A percentile compares a stretch with the other conserved stretches of the same genome.
Conservation (phyloP, 2,888 invertebrate species). For the Oxycera nigricornis region DNA sequence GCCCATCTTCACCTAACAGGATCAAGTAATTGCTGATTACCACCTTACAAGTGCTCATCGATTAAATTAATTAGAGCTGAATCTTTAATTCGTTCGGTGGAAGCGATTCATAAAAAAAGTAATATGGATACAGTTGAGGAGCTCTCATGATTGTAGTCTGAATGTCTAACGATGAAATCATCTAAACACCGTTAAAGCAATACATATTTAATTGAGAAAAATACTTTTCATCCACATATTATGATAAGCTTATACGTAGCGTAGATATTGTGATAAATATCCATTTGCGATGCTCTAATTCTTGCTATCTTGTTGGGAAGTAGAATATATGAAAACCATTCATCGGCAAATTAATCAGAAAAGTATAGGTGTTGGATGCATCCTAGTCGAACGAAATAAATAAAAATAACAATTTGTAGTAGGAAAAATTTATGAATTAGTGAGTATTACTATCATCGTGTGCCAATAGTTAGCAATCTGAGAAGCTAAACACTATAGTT, state of each 20-base stretch:
- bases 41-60: not conserved
- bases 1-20: constrained; percentile 1
- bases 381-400: too few relatives aligned
- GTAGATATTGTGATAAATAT: not conserved
- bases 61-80: not conserved
- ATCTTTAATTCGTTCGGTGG: not conserved
- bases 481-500: too few relatives aligned
- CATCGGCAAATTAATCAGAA: too few relatives aligned
- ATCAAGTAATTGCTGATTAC: constrained; percentile 8
- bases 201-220: not conserved
- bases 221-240: not conserved
- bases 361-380: too few relatives aligned
- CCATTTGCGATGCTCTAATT: not conserved
- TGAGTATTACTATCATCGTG: too few relatives aligned
- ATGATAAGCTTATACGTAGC: not conserved
- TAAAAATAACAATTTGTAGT: too few relatives aligned
- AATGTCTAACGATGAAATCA: not conserved
- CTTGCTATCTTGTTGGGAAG: too few relatives aligned
- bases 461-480: too few relatives aligned
- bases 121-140: not conserved
- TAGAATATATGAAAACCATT: too few relatives aligned
- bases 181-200: not conserved
- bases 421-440: too few relatives aligned
- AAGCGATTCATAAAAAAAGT: not conserved
- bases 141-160: not conserved